Base-by-base conservation (phyloP, 1,140 invertebrate species). In the Drosophila yakuba region DNA sequence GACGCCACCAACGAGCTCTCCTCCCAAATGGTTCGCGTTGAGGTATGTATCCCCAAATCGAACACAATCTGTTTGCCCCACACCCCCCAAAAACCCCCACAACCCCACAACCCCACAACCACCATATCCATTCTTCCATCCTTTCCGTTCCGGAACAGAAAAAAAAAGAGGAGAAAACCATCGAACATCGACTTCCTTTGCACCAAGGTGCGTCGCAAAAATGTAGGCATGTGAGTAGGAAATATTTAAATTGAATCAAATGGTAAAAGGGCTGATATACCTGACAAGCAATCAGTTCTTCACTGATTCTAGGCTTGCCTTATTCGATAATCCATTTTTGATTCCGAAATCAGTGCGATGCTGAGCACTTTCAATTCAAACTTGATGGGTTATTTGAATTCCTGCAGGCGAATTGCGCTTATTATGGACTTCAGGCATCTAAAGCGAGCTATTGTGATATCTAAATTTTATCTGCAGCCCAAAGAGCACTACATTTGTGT, bases 21-120 rank as follows among this genome's bases (percentile, higher is more conserved):
- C 61, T 80, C 91, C 8, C 69, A 91, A 51, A 92, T 92, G 91
- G 51, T 91, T 6, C 80, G 71, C 72, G 77, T 79, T 59, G 90
- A 92, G 91, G 91, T 92, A 88, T 78, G 88, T 82, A 73, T n/a
- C 38, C 12, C 48, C 3, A 55, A 36, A 67, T 45, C 62, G 44
- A 66, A 63, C 23, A 23, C 25, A 66, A 66, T 66, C 43, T 66
- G 41, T 36, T 61, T 36, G 14, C 12, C 38, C 12, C 17, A 28
- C 38, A 32, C 41, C 28, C 39, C 20, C 2, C 20, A 20, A 1
- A 20, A 20, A 1, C 20, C 20, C 20, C 1, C 20, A 20, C 17
- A 17, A 17, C 17, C 17, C 17, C 17, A 17, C 17, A 17, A 17
- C 20, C 2, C 20, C 20, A 20, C 20, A 59, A 23, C 10, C 28